These are phyloP conservation scores for Chionoecetes opilio DNA, from an alignment of 1,140 invertebrate species.

Conservation along the genomic window DNA sequence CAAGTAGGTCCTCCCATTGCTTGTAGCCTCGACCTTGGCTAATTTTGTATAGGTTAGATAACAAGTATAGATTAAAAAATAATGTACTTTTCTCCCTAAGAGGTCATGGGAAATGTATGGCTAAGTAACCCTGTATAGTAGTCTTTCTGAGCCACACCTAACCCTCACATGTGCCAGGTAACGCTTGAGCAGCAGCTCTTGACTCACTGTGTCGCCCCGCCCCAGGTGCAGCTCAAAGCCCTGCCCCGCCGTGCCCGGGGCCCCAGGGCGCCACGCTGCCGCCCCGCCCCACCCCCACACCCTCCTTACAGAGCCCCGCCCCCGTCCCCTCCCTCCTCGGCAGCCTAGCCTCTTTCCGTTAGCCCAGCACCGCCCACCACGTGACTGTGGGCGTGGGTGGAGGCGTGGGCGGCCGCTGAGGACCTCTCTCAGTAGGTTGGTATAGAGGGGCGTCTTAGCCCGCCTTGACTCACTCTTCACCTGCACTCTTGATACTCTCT, in stretches of 20 bases:
- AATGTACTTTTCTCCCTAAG: background rate
- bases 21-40: background rate
- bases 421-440: constrained; percentile 25
- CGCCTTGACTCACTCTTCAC: constrained; percentile 17
- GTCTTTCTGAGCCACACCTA: background rate
- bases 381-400: constrained; percentile 14
- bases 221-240: constrained; percentile 13
- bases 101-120: background rate
- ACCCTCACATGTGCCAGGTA: background rate
- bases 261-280: background rate
- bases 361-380: background rate
- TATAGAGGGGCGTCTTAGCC: constrained; percentile 14
- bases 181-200: background rate
- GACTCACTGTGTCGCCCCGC: background rate
- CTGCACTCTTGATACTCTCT: constrained; percentile 28
- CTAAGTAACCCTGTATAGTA: background rate
- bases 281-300: background rate
- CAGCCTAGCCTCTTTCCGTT: constrained; percentile 6
- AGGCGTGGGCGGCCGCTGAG: constrained; percentile 21
- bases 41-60: constrained; percentile 1
- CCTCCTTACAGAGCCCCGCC: constrained; percentile 22
- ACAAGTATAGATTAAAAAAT: constrained; percentile 8
- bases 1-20: constrained; percentile 14
- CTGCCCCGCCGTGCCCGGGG: background rate
- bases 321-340: constrained; percentile 10